Evolutionary conservation across 2,113 vertebrate species (phyloP).

Genomic region (Vidua chalybeata): DNA sequence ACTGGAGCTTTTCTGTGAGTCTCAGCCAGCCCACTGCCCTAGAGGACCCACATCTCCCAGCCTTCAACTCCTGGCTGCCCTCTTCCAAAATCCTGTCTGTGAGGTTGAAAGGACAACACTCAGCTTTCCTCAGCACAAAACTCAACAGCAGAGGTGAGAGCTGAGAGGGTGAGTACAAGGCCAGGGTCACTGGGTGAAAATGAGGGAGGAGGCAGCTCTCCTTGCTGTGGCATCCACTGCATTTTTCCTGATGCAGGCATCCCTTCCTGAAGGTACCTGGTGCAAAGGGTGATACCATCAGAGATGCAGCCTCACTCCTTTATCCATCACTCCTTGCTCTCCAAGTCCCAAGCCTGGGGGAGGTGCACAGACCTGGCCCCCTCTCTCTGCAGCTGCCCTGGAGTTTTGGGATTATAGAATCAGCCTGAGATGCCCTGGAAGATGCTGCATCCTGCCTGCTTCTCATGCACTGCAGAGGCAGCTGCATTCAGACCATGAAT

Average conservation of each 20-base stretch:
- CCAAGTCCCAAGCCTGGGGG: neutral
- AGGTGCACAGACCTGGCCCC: neutral
- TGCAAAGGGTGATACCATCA: neutral
- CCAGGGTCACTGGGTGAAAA: accelerated
- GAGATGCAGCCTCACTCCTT: neutral
- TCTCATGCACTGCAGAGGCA: neutral
- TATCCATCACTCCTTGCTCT: neutral
- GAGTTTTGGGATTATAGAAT: neutral
- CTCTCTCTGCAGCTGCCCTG: neutral
- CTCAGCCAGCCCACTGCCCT: neutral
- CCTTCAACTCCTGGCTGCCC: slow-evolving; percentile 13
- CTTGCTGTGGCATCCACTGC: neutral
- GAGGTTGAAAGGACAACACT: slow-evolving; percentile 22
- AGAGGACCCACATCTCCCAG: neutral
- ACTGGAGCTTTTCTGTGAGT: neutral
- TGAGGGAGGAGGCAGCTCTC: neutral
- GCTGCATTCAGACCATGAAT: neutral
- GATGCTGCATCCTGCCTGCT: neutral
- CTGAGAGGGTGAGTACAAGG: slow-evolving; percentile 35
- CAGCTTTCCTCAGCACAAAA: slow-evolving; percentile 18
- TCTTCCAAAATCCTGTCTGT: slow-evolving; percentile 33
- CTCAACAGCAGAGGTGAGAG: neutral
- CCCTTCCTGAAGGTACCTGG: neutral
- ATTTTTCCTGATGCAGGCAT: neutral
- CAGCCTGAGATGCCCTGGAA: neutral